Conservation (phyloP, 2,888 invertebrate genomes). For the Embidobia sp. region DNA sequence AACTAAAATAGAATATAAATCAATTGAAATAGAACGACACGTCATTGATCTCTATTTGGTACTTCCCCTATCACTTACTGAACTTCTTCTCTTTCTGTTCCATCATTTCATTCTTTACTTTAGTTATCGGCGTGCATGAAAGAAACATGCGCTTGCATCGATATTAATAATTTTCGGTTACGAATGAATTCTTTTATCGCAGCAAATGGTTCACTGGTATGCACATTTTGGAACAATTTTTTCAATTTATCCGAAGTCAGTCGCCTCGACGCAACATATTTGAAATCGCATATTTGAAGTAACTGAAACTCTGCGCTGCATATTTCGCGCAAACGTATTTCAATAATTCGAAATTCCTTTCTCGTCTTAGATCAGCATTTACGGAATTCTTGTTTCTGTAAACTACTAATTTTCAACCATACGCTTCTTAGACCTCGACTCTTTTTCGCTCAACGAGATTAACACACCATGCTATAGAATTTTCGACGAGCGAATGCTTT, state of each 20-base stretch:
- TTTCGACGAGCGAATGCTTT: constrained; percentile 26
- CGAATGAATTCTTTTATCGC: constrained; percentile 55
- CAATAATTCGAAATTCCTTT: constrained; percentile 58
- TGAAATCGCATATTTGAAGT: constrained; percentile 58
- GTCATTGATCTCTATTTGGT: constrained; percentile 32
- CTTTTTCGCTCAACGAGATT: constrained; percentile 37
- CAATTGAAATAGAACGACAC: constrained; percentile 35
- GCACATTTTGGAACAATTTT: constrained; percentile 47
- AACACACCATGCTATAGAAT: constrained; percentile 14
- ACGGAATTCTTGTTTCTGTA: constrained; percentile 58
- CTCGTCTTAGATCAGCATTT: constrained; percentile 60
- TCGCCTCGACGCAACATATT: constrained; percentile 55
- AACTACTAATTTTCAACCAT: constrained; percentile 57
- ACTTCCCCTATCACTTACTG: too few species aligned
- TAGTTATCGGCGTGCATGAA: not conserved
- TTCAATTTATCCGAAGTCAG: constrained; percentile 48
- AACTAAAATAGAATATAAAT: constrained; percentile 52
- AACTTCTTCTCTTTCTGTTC: too few species aligned
- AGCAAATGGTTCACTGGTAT: constrained; percentile 34
- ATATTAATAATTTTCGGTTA: constrained; percentile 45
- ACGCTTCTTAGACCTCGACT: constrained; percentile 43
- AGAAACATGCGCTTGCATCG: constrained; percentile 2
- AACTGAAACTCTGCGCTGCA: constrained; percentile 59
- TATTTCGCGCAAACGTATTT: constrained; percentile 59
- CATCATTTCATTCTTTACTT: constrained; percentile 24